These are phyloP conservation scores for Thyatira batis DNA, from an alignment of 2,888 invertebrate species.

Conservation along the genomic window DNA sequence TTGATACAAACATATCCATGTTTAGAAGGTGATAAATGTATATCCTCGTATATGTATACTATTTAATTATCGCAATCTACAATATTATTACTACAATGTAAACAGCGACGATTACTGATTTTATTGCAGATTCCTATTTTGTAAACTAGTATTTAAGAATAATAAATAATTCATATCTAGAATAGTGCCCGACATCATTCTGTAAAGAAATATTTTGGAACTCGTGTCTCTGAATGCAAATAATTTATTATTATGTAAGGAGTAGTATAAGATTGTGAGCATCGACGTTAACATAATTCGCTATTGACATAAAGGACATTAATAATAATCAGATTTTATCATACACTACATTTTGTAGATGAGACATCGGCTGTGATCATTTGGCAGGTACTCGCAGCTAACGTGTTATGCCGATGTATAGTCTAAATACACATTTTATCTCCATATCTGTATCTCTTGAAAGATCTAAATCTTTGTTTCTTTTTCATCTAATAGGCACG, in stretches of 20 bases:
- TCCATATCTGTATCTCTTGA: conserved; percentile 23
- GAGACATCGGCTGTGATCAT: conserved; percentile 50
- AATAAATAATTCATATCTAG: conserved; percentile 57
- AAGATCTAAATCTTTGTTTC: conserved; percentile 32
- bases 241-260: conserved; percentile 53
- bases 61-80: conserved; percentile 11
- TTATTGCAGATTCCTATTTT: conserved; percentile 82
- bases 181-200: conserved; percentile 25
- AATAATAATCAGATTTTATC: conserved; percentile 20
- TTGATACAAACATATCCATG: conserved; percentile 45
- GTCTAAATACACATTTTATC: neutral
- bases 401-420: conserved; percentile 24
- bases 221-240: conserved; percentile 52
- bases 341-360: conserved; percentile 3
- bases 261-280: conserved; percentile 55
- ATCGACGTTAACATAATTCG: conserved; percentile 35
- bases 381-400: conserved; percentile 27
- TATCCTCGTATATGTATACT: conserved; percentile 18
- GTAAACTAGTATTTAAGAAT: conserved; percentile 72
- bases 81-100: conserved; percentile 20
- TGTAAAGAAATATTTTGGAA: conserved; percentile 42
- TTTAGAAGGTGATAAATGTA: conserved; percentile 34
- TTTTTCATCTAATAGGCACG: conserved; percentile 18
- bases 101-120: conserved; percentile 31
- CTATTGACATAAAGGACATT: conserved; percentile 30